A percentile compares a stretch with the other conserved stretches of the same genome.
Evolutionary conservation across 2,888 invertebrate species (phyloP).

Genomic region (Temnothorax ravouxi): DNA sequence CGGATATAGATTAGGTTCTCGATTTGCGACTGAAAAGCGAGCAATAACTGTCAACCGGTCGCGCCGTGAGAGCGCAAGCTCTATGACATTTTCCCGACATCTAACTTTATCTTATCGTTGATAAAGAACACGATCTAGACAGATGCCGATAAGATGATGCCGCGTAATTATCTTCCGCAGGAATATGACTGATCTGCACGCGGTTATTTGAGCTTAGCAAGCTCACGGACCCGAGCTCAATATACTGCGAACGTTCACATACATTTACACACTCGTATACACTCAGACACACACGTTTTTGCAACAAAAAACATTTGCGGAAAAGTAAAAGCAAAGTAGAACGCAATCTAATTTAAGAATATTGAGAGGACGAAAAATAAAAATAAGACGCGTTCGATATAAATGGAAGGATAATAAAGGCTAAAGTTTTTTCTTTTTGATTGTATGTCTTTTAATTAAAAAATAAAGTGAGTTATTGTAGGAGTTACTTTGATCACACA

Average conservation of each 20-base stretch:
- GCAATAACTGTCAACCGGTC: neutral
- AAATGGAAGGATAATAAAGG: neutral
- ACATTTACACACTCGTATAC: neutral
- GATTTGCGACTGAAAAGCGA: slow-evolving; percentile 11
- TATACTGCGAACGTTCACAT: neutral
- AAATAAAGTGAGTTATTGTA: slow-evolving; percentile 9
- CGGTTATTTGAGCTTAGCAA: neutral
- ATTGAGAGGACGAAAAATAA: neutral
- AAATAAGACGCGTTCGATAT: neutral
- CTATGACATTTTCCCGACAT: slow-evolving; percentile 20
- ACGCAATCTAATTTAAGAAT: neutral
- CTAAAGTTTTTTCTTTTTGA: neutral
- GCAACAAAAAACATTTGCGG: neutral
- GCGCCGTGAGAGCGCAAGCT: neutral
- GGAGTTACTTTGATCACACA: slow-evolving; percentile 33
- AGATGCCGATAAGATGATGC: neutral
- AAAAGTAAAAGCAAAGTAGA: neutral
- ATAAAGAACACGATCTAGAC: neutral
- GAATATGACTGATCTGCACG: neutral
- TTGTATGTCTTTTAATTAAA: neutral
- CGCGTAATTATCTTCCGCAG: slow-evolving; percentile 7
- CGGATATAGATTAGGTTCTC: slow-evolving; percentile 27
- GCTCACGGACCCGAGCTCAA: neutral
- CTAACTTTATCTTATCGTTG: slow-evolving; percentile 21
- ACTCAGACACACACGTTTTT: neutral